phyloP scores from a whole-genome alignment of 64 coral and sea anemone species.

The Orbicella faveolata region DNA sequence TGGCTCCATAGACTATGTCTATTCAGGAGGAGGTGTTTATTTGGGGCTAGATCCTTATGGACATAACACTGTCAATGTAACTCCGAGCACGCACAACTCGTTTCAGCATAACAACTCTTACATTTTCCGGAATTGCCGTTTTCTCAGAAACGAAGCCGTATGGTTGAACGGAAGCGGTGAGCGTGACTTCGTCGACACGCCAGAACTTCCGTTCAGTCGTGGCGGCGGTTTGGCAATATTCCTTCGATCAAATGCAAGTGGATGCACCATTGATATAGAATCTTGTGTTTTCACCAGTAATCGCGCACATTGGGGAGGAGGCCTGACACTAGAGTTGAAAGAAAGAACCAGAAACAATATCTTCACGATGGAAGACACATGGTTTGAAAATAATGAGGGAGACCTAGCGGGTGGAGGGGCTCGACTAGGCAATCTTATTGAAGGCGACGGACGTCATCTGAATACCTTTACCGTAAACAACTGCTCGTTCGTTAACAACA shows the following conservation, averaged over 20 bases:
- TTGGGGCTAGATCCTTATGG: conserved; percentile 45
- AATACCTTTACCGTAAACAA: conserved; percentile 34
- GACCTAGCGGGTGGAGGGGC: conserved; percentile 55
- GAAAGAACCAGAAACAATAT: conserved; percentile 46
- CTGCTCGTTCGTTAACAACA: conserved; percentile 62
- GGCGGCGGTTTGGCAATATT: conserved; percentile 87
- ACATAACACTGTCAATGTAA: conserved; percentile 54
- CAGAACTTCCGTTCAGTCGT: conserved; percentile 83
- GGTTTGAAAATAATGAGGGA: conserved; percentile 58
- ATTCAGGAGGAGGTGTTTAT: conserved; percentile 76
- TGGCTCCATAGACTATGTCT: not conserved
- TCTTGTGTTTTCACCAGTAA: conserved; percentile 64
- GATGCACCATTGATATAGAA: conserved; percentile 64
- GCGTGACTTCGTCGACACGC: conserved; percentile 37
- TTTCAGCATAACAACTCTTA: conserved; percentile 63
- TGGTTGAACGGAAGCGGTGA: not conserved
- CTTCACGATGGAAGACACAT: conserved; percentile 34
- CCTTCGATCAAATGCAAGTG: conserved; percentile 56
- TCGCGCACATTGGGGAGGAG: conserved; percentile 72
- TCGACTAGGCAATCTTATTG: conserved; percentile 21
- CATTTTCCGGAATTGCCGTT: conserved; percentile 53
- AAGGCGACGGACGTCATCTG: not conserved
- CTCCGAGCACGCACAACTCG: conserved; percentile 29
- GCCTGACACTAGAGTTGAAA: conserved; percentile 52
- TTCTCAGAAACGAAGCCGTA: conserved; percentile 70